Percentiles rank a stretch among this genome's conserved stretches.
phyloP scores from a whole-genome alignment of 2,888 invertebrate species.

The Bimastos eiseni region DNA sequence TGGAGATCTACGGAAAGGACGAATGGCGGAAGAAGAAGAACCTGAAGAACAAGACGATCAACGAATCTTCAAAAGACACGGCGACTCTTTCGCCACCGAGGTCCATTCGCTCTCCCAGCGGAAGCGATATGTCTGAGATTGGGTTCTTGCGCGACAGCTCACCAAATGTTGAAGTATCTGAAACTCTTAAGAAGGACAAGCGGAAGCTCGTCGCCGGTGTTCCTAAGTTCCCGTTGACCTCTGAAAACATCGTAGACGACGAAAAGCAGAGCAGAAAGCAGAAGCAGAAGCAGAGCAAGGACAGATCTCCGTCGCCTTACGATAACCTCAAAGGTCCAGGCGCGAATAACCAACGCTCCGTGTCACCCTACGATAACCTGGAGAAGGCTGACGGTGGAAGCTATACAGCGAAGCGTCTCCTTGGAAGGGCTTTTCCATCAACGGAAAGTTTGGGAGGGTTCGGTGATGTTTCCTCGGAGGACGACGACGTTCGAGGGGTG shows the following conservation, averaged over 20 bases:
- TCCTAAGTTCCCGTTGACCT: slow-evolving; percentile 33
- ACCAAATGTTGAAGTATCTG: slow-evolving; percentile 44
- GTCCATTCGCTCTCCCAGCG: slow-evolving; percentile 27
- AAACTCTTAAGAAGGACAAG: background rate
- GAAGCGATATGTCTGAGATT: slow-evolving; percentile 9
- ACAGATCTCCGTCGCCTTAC: slow-evolving; percentile 40
- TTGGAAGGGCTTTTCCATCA: slow-evolving; percentile 19
- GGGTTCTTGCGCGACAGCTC: slow-evolving; percentile 47
- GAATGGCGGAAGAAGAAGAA: slow-evolving; percentile 24
- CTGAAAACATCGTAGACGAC: slow-evolving; percentile 28
- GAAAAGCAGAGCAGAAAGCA: background rate
- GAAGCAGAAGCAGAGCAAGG: slow-evolving; percentile 19
- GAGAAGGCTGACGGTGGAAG: background rate
- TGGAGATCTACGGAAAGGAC: slow-evolving; percentile 25
- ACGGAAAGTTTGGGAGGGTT: slow-evolving; percentile 29
- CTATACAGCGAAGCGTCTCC: background rate
- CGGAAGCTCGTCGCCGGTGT: slow-evolving; percentile 38
- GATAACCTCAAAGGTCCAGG: background rate
- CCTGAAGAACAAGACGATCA: background rate
- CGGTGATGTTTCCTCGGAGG: slow-evolving; percentile 30
- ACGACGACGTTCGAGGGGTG: slow-evolving; percentile 25
- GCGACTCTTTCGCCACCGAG: background rate
- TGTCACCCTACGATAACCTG: slow-evolving; percentile 40
- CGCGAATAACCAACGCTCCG: slow-evolving; percentile 17
- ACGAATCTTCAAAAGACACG: background rate